A percentile compares a stretch with the other conserved stretches of the same genome.
Conservation (phyloP, 2,113 vertebrate species). For the Daphoenositta chrysoptera region DNA sequence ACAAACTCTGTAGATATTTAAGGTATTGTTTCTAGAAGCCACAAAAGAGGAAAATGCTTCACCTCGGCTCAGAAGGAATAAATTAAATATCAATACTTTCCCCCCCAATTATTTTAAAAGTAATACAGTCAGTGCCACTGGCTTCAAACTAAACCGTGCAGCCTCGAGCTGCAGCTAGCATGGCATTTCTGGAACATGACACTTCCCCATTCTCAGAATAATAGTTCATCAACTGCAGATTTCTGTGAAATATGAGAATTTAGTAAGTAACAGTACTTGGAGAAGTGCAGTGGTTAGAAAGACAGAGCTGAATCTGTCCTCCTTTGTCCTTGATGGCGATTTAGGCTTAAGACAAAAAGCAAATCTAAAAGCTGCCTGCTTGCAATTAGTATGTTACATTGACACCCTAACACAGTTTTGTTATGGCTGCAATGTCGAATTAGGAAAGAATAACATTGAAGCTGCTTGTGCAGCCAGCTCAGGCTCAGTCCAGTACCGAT, state of each 20-base stretch:
- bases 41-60: neutral
- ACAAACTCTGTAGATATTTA: neutral
- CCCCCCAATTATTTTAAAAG: neutral
- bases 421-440: neutral
- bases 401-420: neutral
- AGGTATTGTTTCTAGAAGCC: neutral
- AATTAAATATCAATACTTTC: neutral
- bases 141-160: neutral
- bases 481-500: neutral
- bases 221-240: neutral
- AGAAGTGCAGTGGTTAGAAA: neutral
- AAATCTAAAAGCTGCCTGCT: neutral
- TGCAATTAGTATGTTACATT: neutral
- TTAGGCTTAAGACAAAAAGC: neutral
- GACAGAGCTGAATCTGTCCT: neutral
- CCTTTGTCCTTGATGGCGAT: neutral
- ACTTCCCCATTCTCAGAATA: neutral
- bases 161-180: rapidly evolving
- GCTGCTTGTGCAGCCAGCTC: neutral
- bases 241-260: neutral
- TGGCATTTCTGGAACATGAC: neutral
- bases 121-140: neutral
- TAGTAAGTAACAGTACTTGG: neutral
- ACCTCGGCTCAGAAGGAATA: neutral
- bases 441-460: neutral